Conservation (phyloP, 2,113 vertebrate genomes). For the Variabilichromis moorii region DNA sequence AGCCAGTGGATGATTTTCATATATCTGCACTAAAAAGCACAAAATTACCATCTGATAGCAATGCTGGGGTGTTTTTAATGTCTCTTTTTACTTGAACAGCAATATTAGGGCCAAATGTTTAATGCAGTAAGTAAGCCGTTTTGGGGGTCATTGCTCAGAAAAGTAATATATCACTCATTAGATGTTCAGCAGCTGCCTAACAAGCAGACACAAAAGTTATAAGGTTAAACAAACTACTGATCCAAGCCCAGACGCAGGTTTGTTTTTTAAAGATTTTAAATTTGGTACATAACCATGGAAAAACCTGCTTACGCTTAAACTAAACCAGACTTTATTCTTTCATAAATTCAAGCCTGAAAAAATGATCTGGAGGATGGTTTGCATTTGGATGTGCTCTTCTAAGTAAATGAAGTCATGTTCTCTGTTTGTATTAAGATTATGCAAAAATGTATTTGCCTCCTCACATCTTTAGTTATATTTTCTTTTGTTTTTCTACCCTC, state of each 20-base stretch:
- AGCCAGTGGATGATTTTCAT: not conserved
- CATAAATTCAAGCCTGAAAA: not conserved
- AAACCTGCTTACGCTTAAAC: not conserved
- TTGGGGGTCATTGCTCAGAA: not conserved
- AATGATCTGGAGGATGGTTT: not conserved
- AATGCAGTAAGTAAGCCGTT: not conserved
- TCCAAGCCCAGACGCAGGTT: rapidly evolving
- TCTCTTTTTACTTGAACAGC: not conserved
- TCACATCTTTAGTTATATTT: not conserved
- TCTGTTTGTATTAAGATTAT: not conserved
- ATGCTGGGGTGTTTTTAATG: not conserved
- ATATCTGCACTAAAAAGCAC: not conserved
- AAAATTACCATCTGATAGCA: not conserved
- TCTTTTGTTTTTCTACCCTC: not conserved
- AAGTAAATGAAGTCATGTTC: not conserved
- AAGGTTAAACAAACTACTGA: not conserved
- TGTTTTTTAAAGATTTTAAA: not conserved
- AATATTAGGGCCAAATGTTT: not conserved
- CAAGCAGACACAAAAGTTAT: not conserved
- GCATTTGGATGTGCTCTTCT: not conserved
- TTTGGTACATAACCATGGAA: not conserved
- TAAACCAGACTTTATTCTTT: not conserved
- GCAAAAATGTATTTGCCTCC: not conserved
- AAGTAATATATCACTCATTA: not conserved
- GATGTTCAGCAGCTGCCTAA: not conserved